Base-by-base conservation (phyloP, 2,113 vertebrate genomes). In the Pungitius pungitius region DNA sequence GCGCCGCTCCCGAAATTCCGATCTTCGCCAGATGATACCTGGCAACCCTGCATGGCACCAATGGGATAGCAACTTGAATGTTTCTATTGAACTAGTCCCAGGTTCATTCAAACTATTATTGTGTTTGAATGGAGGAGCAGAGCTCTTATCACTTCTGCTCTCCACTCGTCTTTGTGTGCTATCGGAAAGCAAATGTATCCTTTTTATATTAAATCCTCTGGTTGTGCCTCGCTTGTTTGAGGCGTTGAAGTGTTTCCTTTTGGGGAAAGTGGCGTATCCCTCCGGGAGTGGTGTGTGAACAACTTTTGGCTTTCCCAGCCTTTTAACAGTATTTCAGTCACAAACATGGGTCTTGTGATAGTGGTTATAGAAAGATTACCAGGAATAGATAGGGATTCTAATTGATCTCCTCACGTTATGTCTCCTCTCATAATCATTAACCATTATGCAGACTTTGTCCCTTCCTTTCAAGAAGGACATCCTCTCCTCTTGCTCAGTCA, bases 401-500 rank as follows among this genome's bases (percentile, higher is more conserved):
- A 26, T 39, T 69, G 9, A 71, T 51, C 49, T 67, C 22, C 24
- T 86, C 35, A 22, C 56, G 49, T 78, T 78, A 27, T 42, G 55
- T 37, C 42, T 26, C 30, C 68, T 84, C 42, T n/a, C 26, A 39
- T 65, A 49, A 79, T 80, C 73, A 70, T 83, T 78, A 72, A 81
- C 69, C 40, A 49, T 40, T 17, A 52, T 67, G 82, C 66, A 84
- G 80, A 87, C 78, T 81, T 81, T 62, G 49, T 57, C 58, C 14
- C 55, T 80, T 81, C 64, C 30, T 78, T 81, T 24, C 18, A 56
- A 58, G 24, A 77, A 26, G 26, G 6, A 80, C 75, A 62, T 83
- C 63, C 74, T 77, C 62, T 56, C 26, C 10, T 79, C 39, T 71
- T 63, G 77, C 77, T 69, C 58, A 80, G 75, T 84, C 75, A 75